phyloP scores from a whole-genome alignment of 2,797 vertebrate genomes.

The Pampus argenteus region DNA sequence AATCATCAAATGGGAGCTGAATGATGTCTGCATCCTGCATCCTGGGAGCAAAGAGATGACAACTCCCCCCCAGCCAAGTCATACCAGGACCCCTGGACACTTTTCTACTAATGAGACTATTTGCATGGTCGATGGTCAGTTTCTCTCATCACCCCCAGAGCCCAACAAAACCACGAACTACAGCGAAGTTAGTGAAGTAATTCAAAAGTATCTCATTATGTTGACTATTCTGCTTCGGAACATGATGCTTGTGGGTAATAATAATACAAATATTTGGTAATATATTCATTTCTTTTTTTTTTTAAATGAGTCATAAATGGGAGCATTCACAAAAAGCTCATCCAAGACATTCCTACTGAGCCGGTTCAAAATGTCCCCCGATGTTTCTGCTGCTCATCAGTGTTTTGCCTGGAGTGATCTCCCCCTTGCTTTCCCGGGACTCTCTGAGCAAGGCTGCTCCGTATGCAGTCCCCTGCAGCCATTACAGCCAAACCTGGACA shows the following conservation, averaged over 20 bases:
- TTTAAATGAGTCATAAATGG: conserved; percentile 32
- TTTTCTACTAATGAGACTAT: conserved; percentile 57
- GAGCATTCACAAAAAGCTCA: conserved; percentile 25
- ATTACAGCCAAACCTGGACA: conserved; percentile 57
- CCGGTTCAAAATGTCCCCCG: conserved; percentile 21
- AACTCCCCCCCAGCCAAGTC: conserved; percentile 42
- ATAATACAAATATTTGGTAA: conserved; percentile 40
- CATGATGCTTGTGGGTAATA: conserved; percentile 21
- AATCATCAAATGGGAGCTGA: conserved; percentile 27
- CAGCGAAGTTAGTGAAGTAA: conserved; percentile 24
- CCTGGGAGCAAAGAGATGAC: conserved; percentile 26
- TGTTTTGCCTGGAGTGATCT: conserved; percentile 52
- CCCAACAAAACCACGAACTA: conserved; percentile 45
- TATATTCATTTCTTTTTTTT: conserved; percentile 31
- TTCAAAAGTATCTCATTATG: conserved; percentile 31
- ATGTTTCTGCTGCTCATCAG: conserved; percentile 47
- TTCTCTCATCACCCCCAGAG: conserved; percentile 54
- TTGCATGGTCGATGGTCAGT: conserved; percentile 68
- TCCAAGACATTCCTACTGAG: conserved; percentile 19
- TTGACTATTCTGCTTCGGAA: conserved; percentile 18
- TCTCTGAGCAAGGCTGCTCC: conserved; percentile 39
- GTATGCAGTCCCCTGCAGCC: conserved; percentile 52
- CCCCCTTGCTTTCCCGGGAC: conserved; percentile 28
- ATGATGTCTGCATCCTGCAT: conserved; percentile 30
- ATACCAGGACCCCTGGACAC: conserved; percentile 24